A percentile compares a stretch with the other conserved stretches of the same genome.
Conservation (phyloP, 92 coral and sea anemone genomes). For the Porites rus region DNA sequence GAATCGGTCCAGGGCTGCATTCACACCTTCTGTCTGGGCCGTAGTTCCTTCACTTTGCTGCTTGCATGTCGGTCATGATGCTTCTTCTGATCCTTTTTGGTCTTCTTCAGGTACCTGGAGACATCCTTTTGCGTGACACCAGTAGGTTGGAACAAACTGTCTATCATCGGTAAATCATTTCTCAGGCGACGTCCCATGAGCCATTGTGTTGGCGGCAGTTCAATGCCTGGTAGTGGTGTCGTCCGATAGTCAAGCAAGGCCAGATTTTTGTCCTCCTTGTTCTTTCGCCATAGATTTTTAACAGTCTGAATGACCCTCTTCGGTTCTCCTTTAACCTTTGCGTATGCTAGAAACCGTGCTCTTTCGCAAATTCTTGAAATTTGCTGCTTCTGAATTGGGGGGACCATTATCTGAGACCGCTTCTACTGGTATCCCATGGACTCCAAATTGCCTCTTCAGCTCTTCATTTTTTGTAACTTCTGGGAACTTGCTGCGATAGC, state of each 20-base stretch:
- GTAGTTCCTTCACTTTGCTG: no score
- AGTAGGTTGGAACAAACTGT: background rate
- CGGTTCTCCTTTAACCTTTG: conserved; percentile 35
- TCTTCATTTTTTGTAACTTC: conserved; percentile 33
- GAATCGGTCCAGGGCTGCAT: background rate
- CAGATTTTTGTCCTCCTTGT: conserved; percentile 36
- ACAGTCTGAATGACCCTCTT: conserved; percentile 34
- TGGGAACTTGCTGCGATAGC: conserved; percentile 48
- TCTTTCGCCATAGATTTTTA: conserved; percentile 33
- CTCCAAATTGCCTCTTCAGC: conserved; percentile 33
- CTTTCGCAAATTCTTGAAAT: conserved; percentile 47
- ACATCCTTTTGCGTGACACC: conserved; percentile 15
- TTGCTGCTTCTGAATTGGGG: conserved; percentile 32
- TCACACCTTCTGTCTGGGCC: background rate
- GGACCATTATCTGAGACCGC: conserved; percentile 43
- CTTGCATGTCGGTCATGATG: no score
- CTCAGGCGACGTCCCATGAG: conserved; percentile 52
- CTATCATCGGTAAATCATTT: conserved; percentile 27
- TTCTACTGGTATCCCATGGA: conserved; percentile 43
- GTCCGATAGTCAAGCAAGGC: conserved; percentile 55
- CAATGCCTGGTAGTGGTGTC: conserved; percentile 48
- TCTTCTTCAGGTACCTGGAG: conserved; percentile 36
- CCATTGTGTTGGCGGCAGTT: conserved; percentile 52
- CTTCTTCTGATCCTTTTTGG: no score
- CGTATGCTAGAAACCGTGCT: conserved; percentile 35